A percentile compares a stretch with the other conserved stretches of the same genome.
Evolutionary conservation across 2,888 invertebrate genomes (phyloP).

Genomic region (Colletes collaris): DNA sequence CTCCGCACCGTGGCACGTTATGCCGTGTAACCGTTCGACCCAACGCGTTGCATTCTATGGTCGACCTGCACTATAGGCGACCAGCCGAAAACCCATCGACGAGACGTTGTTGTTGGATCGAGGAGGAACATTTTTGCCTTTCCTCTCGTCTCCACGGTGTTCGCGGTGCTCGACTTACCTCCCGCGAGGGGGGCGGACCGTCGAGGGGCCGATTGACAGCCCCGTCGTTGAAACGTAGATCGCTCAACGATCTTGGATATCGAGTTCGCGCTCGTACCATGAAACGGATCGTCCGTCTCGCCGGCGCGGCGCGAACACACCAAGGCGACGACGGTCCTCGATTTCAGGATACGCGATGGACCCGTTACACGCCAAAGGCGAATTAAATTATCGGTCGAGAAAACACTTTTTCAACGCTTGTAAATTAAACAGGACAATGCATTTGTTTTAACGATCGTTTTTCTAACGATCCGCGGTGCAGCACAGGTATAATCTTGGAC

Average conservation of each 20-base stretch:
- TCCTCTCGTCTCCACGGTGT: background rate
- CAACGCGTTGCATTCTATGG: conserved; percentile 37
- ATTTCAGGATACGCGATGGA: background rate
- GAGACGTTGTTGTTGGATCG: conserved; percentile 52
- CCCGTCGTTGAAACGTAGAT: conserved; percentile 12
- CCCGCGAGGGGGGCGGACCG: background rate
- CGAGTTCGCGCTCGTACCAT: conserved; percentile 2
- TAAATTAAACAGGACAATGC: no score
- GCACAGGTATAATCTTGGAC: background rate
- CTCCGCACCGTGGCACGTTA: conserved; percentile 69
- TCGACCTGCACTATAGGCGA: conserved; percentile 42
- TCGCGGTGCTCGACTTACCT: conserved; percentile 33
- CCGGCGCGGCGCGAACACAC: background rate
- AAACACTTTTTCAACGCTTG: no score
- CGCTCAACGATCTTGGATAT: conserved; percentile 37
- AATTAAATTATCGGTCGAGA: no score
- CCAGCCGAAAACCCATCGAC: conserved; percentile 64
- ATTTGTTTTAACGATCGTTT: no score
- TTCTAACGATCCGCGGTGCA: no score
- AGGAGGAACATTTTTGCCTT: conserved; percentile 52
- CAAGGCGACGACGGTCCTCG: background rate
- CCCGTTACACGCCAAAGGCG: no score
- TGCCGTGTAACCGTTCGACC: conserved; percentile 59
- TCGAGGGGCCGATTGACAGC: conserved; percentile 24
- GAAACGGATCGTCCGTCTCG: conserved; percentile 1